A percentile compares a stretch with the other conserved stretches of the same genome.
Conservation (phyloP, 2,888 invertebrate species). For the Luperina nickerlii region DNA sequence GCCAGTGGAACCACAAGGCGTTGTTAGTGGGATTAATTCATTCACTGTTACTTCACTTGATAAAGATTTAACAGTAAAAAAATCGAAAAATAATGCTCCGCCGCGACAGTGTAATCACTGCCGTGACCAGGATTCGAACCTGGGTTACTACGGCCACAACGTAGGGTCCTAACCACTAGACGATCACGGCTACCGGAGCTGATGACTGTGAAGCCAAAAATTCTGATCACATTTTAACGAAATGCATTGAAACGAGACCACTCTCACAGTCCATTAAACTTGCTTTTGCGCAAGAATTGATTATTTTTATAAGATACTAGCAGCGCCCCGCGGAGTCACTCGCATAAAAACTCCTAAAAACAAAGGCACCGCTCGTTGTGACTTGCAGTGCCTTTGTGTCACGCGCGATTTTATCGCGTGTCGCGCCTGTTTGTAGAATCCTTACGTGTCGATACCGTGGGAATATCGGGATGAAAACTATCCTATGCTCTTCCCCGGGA, state of each 20-base stretch:
- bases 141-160: slow-evolving; percentile 94
- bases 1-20: neutral
- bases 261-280: slow-evolving; percentile 24
- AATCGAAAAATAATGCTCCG: slow-evolving; percentile 43
- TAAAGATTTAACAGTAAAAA: neutral
- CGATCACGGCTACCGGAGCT: slow-evolving; percentile 75
- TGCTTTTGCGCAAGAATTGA: slow-evolving; percentile 27
- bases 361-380: too few relatives aligned
- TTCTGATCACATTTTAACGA: slow-evolving; percentile 5
- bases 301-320: neutral
- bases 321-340: too few relatives aligned
- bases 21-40: neutral
- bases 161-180: slow-evolving; percentile 93
- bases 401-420: too few relatives aligned
- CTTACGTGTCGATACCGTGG: too few relatives aligned
- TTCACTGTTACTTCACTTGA: neutral
- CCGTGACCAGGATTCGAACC: slow-evolving; percentile 92
- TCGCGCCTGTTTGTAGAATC: too few relatives aligned
- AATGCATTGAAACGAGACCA: slow-evolving; percentile 29
- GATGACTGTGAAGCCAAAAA: slow-evolving; percentile 50
- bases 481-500: too few relatives aligned
- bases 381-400: too few relatives aligned
- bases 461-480: too few relatives aligned
- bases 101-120: slow-evolving; percentile 76
- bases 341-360: too few relatives aligned